Conservation (phyloP, 2,888 invertebrate species). For the Watsonalla binaria region DNA sequence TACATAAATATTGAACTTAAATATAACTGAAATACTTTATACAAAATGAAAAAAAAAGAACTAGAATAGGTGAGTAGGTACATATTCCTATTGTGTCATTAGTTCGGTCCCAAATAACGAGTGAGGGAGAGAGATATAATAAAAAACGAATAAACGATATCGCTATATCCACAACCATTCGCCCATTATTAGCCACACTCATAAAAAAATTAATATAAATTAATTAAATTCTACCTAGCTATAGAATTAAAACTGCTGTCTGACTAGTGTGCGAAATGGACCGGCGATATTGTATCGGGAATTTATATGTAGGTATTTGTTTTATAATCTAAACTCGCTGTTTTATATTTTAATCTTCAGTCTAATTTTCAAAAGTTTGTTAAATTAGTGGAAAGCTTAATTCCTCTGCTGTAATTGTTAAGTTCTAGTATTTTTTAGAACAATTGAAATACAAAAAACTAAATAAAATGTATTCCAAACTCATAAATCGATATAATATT, state of each 20-base stretch:
- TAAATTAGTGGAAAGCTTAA: too few species aligned
- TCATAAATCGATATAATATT: neutral
- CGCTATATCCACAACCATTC: constrained; percentile 60
- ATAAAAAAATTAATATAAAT: constrained; percentile 53
- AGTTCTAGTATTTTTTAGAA: too few species aligned
- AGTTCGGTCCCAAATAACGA: constrained; percentile 49
- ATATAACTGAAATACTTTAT: constrained; percentile 59
- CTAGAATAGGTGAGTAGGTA: constrained; percentile 28
- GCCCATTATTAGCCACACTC: constrained; percentile 52
- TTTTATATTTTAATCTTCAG: too few species aligned
- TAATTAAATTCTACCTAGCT: constrained; percentile 56
- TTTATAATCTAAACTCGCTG: constrained; percentile 4
- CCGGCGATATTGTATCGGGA: constrained; percentile 27
- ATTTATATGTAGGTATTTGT: neutral
- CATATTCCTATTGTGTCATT: constrained; percentile 13
- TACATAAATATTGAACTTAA: constrained; percentile 71
- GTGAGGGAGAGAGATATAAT: too few species aligned
- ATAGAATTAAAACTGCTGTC: constrained; percentile 65
- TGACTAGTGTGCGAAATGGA: constrained; percentile 71
- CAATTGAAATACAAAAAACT: neutral
- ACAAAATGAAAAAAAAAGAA: constrained; percentile 57
- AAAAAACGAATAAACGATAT: constrained; percentile 25
- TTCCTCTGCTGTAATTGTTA: too few species aligned
- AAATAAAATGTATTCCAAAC: neutral
- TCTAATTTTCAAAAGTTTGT: too few species aligned